Evolutionary conservation across 2,888 invertebrate genomes (phyloP), one percentile per base, ranked within the genome.

Genomic region (Xylota segnis): DNA sequence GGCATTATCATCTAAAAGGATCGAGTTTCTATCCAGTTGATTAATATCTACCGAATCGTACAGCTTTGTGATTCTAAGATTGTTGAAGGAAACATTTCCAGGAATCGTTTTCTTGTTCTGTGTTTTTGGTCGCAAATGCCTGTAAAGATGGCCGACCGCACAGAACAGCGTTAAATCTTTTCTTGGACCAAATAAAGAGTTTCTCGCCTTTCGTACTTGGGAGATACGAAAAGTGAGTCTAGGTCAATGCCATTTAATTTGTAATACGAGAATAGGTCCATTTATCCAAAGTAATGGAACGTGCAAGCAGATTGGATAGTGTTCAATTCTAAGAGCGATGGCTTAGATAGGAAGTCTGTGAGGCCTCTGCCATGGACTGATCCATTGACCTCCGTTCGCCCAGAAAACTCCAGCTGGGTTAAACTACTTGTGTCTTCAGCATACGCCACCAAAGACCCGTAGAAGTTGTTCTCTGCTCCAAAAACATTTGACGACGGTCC

Each of bases 341-440:
- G 93, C 90, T 94, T 94, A 7, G 92, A 88, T 0, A 93, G 88
- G 47, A 93, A 92, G 9, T 92, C 90, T n/a, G 91, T 90, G 0
- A 92, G 82, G 71, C 91, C 89, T 59, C 91, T 89, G 0, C 94
- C 94, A 7, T 91, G 91, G 4, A 94, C 90, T 10, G 92, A 91
- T 1, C 94, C 94, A 83, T 93, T 91, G 0, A 94, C 90, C 94
- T 93, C 90, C 4, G 94, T 89, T 56, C 88, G 89, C 88, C 93
- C 93, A 0, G 92, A 91, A 0, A 95, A 91, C 89, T 93, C 93
- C 50, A 95, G 90, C 87, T 94, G 91, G 10, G 92, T 90, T 2
- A 79, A 59, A 47, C 92, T 92, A 0, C 90, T 88, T 0, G 90
- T 91, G 23, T 91, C 91, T 2, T 94, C 87, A 0, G 92, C 90